These are phyloP conservation scores for Piaya cayana DNA, from an alignment of 2,113 vertebrate genomes.

Conservation along the genomic window DNA sequence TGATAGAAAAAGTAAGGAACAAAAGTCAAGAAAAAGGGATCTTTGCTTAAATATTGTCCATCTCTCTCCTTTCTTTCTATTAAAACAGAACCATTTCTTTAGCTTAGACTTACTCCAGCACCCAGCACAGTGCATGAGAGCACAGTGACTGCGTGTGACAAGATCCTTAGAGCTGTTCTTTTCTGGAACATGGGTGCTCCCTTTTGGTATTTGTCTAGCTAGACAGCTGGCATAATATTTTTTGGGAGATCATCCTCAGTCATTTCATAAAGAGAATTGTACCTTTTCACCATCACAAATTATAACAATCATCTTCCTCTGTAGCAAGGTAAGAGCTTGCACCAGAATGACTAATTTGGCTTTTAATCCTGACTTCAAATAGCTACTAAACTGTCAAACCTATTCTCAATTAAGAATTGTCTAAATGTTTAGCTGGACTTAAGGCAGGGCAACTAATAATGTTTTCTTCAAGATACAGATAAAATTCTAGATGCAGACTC, in stretches of 20 bases:
- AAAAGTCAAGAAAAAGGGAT: not conserved
- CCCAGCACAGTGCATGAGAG: not conserved
- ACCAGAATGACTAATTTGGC: not conserved
- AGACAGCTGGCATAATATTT: not conserved
- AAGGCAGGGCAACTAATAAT: not conserved
- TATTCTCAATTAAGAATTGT: not conserved
- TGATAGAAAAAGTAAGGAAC: not conserved
- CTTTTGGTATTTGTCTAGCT: not conserved
- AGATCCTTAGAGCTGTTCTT: not conserved
- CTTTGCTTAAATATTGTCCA: not conserved
- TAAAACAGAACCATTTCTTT: not conserved
- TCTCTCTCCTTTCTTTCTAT: not conserved
- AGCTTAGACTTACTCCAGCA: not conserved
- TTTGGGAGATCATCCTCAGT: slow-evolving; percentile 19
- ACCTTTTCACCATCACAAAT: slow-evolving; percentile 18
- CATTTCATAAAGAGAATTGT: slow-evolving; percentile 35
- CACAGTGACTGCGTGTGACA: not conserved
- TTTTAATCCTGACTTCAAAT: not conserved
- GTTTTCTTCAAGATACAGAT: not conserved
- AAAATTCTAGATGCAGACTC: not conserved
- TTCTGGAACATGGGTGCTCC: slow-evolving; percentile 30
- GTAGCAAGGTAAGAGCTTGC: slow-evolving; percentile 9
- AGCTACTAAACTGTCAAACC: not conserved
- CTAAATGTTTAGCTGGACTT: not conserved
- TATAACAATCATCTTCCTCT: slow-evolving; percentile 34